These are phyloP conservation scores for Carlito syrichta DNA, from an alignment of 2,113 vertebrate genomes.

Conservation along the genomic window DNA sequence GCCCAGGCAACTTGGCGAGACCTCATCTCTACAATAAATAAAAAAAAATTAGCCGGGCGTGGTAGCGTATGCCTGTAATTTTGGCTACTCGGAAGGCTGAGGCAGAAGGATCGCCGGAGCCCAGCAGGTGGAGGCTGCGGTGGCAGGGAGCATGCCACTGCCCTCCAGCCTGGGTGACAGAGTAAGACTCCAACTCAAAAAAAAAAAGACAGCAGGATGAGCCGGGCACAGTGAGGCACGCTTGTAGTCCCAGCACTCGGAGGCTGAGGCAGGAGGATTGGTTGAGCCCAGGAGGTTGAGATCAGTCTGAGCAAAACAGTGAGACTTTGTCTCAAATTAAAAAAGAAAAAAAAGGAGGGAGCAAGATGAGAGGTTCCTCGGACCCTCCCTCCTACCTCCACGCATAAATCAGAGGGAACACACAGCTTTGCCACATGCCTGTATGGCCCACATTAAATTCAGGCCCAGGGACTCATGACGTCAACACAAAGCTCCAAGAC, in stretches of 20 bases:
- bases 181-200: not conserved
- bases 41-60: not conserved
- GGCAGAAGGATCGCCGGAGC: too few species aligned
- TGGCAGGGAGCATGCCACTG: too few species aligned
- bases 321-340: not conserved
- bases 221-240: not conserved
- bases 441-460: not conserved
- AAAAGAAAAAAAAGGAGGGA: not conserved
- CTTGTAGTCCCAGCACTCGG: not conserved
- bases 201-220: not conserved
- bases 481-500: constrained; percentile 42
- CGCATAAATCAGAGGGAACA: not conserved
- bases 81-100: not conserved
- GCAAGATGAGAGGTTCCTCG: not conserved
- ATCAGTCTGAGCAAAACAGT: not conserved
- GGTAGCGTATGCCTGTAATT: not conserved
- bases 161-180: not conserved
- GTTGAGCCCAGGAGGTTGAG: not conserved
- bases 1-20: not conserved
- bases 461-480: not conserved
- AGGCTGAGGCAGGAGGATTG: not conserved
- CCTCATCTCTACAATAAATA: not conserved
- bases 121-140: not conserved
- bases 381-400: not conserved
- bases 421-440: not conserved